These are phyloP conservation scores for Pristionchus japonicus DNA, from an alignment of 2,888 invertebrate genomes.

Conservation along the genomic window DNA sequence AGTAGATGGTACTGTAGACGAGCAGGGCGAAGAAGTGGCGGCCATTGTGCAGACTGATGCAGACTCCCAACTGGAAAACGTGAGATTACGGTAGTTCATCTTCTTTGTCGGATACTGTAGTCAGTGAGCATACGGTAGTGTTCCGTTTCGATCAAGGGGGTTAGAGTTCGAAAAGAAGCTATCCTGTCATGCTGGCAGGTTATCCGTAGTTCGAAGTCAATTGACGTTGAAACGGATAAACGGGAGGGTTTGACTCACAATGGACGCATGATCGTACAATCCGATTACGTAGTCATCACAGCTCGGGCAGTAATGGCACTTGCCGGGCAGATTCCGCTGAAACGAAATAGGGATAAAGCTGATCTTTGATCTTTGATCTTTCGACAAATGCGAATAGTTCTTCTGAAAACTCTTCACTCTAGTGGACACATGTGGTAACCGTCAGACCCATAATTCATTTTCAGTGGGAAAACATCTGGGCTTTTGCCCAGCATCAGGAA, in stretches of 20 bases:
- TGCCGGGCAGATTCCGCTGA: not conserved
- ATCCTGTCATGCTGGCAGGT: no score
- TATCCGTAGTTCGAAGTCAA: no score
- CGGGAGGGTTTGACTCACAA: not conserved
- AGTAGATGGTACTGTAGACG: not conserved
- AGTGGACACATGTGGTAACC: no score
- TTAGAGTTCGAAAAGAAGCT: no score
- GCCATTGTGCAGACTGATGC: not conserved
- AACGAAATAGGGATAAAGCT: not conserved
- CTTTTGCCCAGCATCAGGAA: no score
- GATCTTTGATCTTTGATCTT: not conserved
- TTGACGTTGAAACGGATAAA: no score
- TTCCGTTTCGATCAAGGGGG: not conserved
- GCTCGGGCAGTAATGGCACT: not conserved
- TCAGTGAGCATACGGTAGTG: not conserved
- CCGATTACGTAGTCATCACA: conserved; percentile 11
- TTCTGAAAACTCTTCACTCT: no score
- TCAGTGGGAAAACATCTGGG: no score
- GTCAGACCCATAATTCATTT: no score
- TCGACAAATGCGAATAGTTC: no score
- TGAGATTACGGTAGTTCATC: not conserved
- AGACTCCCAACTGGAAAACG: conserved; percentile 13
- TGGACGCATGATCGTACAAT: not conserved
- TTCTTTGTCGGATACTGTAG: not conserved
- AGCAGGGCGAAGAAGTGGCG: not conserved